These are phyloP conservation scores for Gobionotothen gibberifrons DNA, from an alignment of 2,797 vertebrate species.

Conservation along the genomic window DNA sequence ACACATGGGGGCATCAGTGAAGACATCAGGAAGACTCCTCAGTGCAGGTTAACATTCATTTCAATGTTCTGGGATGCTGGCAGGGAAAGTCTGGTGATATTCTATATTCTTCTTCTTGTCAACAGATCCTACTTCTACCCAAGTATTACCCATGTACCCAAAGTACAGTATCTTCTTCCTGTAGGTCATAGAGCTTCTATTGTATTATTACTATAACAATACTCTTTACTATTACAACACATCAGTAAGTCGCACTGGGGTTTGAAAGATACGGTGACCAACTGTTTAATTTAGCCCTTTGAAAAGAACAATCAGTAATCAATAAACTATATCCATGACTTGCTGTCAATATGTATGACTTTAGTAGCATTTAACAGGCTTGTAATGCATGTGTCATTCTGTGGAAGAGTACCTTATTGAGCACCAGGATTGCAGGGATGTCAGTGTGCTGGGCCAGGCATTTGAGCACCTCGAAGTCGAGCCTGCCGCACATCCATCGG, in stretches of 20 bases:
- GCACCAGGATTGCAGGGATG: conserved; percentile 90
- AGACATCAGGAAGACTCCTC: not conserved
- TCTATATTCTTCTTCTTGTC: not conserved
- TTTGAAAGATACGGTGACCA: not conserved
- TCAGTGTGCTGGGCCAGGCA: conserved; percentile 86
- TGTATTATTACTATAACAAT: no score
- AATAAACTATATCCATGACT: not conserved
- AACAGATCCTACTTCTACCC: not conserved
- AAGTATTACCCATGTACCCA: not conserved
- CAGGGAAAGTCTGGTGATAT: not conserved
- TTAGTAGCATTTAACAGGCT: not conserved
- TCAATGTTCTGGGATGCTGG: not conserved
- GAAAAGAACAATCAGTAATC: not conserved
- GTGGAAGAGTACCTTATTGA: conserved; percentile 90
- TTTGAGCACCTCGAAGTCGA: conserved; percentile 88
- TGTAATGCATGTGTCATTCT: not conserved
- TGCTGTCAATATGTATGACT: not conserved
- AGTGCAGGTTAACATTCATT: not conserved
- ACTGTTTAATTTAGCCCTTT: not conserved
- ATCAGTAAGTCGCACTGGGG: not conserved
- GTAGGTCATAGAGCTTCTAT: not conserved
- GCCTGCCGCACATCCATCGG: conserved; percentile 85
- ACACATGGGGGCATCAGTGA: not conserved
- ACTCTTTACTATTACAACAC: no score
- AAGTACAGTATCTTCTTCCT: not conserved